phyloP scores from a whole-genome alignment of 2,113 vertebrate genomes.

The Carassius gibelio region DNA sequence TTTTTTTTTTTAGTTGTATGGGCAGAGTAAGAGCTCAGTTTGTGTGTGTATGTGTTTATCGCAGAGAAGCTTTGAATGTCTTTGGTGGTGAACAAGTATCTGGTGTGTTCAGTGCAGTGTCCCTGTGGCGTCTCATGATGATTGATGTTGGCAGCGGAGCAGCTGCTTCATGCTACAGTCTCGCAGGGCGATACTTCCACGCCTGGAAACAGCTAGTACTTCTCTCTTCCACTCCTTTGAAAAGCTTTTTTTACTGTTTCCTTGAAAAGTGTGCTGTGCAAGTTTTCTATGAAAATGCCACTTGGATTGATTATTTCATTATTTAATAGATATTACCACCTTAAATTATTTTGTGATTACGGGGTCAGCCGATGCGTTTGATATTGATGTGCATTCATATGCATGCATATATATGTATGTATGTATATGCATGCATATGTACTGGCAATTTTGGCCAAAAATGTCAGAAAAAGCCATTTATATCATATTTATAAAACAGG shows the following conservation, averaged over 20 bases:
- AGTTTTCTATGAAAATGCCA: neutral
- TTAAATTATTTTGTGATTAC: neutral
- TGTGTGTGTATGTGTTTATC: constrained; percentile 18
- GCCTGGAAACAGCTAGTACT: constrained; percentile 51
- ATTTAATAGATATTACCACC: neutral
- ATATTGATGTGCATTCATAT: neutral
- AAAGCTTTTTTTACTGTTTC: constrained; percentile 20
- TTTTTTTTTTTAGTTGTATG: neutral
- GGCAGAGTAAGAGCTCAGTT: neutral
- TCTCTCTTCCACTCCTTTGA: constrained; percentile 43
- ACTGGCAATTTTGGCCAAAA: too few species aligned
- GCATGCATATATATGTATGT: too few species aligned
- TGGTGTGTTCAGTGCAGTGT: constrained; percentile 30
- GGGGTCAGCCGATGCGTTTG: neutral
- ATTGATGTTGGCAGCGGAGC: constrained; percentile 62
- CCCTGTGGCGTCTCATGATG: constrained; percentile 55
- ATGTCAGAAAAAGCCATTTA: too few species aligned
- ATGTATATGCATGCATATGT: too few species aligned
- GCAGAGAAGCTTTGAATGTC: constrained; percentile 19
- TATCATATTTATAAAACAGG: too few species aligned
- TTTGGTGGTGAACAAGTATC: constrained; percentile 29
- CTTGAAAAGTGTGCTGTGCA: neutral
- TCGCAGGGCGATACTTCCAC: constrained; percentile 53
- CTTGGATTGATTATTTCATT: neutral
- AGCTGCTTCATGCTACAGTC: constrained; percentile 62